phyloP scores from a whole-genome alignment of 2,797 vertebrate species.

The Anguilla obscura region DNA sequence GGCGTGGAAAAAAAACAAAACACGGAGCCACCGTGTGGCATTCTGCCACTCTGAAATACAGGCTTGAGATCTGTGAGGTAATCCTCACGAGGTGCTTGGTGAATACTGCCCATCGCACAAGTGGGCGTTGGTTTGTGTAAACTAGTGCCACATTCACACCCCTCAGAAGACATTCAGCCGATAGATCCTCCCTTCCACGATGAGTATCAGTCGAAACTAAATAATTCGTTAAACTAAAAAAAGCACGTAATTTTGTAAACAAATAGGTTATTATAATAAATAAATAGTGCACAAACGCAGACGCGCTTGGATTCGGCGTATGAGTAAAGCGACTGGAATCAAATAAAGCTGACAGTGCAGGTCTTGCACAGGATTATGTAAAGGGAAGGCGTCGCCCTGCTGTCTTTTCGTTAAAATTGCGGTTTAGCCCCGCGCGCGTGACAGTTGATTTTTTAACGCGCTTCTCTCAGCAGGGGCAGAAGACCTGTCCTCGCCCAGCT shows the following conservation, averaged over 20 bases:
- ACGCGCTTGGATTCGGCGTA: neutral
- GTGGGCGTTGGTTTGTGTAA: conserved; percentile 23
- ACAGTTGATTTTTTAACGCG: neutral
- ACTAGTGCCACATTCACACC: conserved; percentile 7
- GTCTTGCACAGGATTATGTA: neutral
- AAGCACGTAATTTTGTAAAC: too few relatives aligned
- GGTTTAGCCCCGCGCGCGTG: too few relatives aligned
- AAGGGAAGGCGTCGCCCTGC: neutral
- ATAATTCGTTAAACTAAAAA: neutral
- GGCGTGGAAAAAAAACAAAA: neutral
- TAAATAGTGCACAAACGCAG: neutral
- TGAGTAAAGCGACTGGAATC: neutral
- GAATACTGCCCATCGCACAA: neutral
- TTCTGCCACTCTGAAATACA: conserved; percentile 9
- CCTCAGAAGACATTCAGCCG: neutral
- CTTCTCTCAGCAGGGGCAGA: neutral
- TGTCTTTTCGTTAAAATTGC: neutral
- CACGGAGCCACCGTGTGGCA: neutral
- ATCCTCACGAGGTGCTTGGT: neutral
- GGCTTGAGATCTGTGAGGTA: neutral
- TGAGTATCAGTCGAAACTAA: neutral
- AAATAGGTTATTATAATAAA: too few relatives aligned
- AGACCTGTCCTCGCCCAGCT: neutral
- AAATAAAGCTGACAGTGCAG: neutral
- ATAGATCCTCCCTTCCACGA: neutral